These are phyloP conservation scores for Xiphophorus maculatus DNA, from an alignment of 2,113 vertebrate genomes.

Conservation along the genomic window DNA sequence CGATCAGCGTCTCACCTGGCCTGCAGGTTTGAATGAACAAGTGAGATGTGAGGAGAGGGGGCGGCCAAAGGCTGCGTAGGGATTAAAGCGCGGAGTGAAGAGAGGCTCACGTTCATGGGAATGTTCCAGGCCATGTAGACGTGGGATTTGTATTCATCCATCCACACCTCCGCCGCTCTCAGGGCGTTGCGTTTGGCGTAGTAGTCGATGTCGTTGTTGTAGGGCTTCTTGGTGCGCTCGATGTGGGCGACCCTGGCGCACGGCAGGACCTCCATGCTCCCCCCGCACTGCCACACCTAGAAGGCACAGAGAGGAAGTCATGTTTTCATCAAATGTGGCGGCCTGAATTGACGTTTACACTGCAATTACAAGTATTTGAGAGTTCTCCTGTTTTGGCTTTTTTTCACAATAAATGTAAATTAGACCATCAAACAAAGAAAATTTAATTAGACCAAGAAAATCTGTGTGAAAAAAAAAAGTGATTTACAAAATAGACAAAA, in stretches of 20 bases:
- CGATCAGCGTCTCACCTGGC: slow-evolving; percentile 29
- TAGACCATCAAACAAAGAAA: too few species aligned
- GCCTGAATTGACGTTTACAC: not conserved
- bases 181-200: slow-evolving; percentile 96
- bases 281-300: slow-evolving; percentile 98
- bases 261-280: slow-evolving; percentile 98
- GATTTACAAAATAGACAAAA: too few species aligned
- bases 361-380: too few species aligned
- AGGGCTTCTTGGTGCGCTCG: slow-evolving; percentile 97
- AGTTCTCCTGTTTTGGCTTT: not conserved
- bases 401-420: not conserved
- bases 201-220: slow-evolving; percentile 98
- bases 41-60: slow-evolving; percentile 4
- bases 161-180: slow-evolving; percentile 96
- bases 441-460: too few species aligned
- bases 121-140: slow-evolving; percentile 99
- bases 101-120: slow-evolving; percentile 91
- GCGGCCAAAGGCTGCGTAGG: not conserved
- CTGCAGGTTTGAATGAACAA: slow-evolving; percentile 55
- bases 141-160: slow-evolving; percentile 97
- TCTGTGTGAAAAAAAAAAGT: too few species aligned
- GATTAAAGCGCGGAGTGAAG: slow-evolving; percentile 6
- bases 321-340: not conserved
- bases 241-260: slow-evolving; percentile 97
- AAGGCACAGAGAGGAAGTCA: slow-evolving; percentile 11